These are phyloP conservation scores for Sterrhoptilus dennistouni DNA, from an alignment of 2,113 vertebrate genomes.

Conservation along the genomic window DNA sequence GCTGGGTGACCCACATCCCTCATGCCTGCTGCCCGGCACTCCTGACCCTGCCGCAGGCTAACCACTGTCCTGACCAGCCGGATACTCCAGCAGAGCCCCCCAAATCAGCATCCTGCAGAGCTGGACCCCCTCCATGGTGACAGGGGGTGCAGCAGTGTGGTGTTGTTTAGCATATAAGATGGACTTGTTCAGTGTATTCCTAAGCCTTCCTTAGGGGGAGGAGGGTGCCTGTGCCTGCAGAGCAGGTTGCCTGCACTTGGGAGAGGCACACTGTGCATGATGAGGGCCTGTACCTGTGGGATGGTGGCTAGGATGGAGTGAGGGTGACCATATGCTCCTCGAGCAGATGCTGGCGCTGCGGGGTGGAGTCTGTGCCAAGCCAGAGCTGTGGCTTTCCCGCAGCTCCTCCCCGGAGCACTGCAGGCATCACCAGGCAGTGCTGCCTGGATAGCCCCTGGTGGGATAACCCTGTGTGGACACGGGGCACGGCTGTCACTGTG, in stretches of 20 bases:
- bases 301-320: not conserved
- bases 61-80: accelerated
- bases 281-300: accelerated
- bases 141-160: accelerated
- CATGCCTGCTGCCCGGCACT: not conserved
- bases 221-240: not conserved
- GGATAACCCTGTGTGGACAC: accelerated
- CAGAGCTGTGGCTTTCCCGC: not conserved
- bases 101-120: not conserved
- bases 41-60: not conserved
- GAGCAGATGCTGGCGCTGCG: not conserved
- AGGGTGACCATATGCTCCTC: not conserved
- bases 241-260: accelerated
- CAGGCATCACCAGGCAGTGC: not conserved
- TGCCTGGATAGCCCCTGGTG: not conserved
- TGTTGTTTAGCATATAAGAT: accelerated
- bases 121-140: not conserved
- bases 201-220: not conserved
- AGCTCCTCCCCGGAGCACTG: not conserved
- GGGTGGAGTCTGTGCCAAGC: not conserved
- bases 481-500: accelerated
- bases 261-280: accelerated
- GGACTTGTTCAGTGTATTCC: not conserved
- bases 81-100: accelerated
- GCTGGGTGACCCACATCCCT: slow-evolving; percentile 58